Evolutionary conservation across 2,888 invertebrate genomes (phyloP).

Genomic region (Papilio protenor): DNA sequence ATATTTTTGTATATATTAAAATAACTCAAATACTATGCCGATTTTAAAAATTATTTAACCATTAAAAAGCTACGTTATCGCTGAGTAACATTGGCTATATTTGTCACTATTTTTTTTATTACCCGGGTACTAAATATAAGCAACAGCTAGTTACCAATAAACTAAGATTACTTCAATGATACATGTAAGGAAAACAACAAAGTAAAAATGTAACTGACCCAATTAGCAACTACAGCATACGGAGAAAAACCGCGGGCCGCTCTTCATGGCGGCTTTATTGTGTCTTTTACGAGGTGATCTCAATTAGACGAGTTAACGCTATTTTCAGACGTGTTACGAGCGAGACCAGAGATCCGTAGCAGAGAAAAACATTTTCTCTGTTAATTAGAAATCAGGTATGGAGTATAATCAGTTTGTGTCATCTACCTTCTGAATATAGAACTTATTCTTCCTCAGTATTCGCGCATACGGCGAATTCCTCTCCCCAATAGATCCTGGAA

Average conservation of each 20-base stretch:
- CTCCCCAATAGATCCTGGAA: too few relatives aligned
- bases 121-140: background rate
- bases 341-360: background rate
- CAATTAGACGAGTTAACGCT: slow-evolving; percentile 26
- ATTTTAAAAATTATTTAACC: too few relatives aligned
- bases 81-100: too few relatives aligned
- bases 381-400: background rate
- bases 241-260: slow-evolving; percentile 32
- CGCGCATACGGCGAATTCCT: too few relatives aligned
- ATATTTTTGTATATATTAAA: too few relatives aligned
- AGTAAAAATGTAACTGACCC: slow-evolving; percentile 29
- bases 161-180: background rate
- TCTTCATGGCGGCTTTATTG: slow-evolving; percentile 32
- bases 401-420: too few relatives aligned
- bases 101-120: too few relatives aligned
- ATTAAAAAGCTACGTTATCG: too few relatives aligned
- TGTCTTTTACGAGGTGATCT: slow-evolving; percentile 37
- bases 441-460: too few relatives aligned
- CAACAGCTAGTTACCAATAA: background rate
- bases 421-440: too few relatives aligned
- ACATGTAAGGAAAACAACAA: background rate
- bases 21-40: too few relatives aligned
- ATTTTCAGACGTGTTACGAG: slow-evolving; percentile 25
- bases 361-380: background rate
- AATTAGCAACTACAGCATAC: slow-evolving; percentile 25